Evolutionary conservation across 2,113 vertebrate genomes (phyloP).

Genomic region (Myodes glareolus): DNA sequence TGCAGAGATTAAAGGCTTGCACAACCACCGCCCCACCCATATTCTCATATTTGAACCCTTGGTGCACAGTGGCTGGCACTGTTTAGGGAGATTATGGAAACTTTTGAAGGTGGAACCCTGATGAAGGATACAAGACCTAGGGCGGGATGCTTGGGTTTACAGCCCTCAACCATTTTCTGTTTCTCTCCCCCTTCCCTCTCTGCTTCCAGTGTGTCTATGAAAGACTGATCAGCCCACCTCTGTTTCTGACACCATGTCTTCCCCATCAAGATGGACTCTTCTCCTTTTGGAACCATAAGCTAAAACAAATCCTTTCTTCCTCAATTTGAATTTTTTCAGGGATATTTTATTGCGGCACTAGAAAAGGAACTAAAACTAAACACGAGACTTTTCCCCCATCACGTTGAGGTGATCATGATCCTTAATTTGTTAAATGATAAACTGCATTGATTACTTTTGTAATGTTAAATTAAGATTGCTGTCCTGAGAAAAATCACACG

Average conservation of each 20-base stretch:
- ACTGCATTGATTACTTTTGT: neutral
- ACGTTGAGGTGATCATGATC: neutral
- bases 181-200: accelerated
- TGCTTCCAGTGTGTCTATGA: too few relatives aligned
- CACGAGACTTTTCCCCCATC: neutral
- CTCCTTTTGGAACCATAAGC: neutral
- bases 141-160: neutral
- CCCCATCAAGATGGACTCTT: neutral
- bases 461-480: neutral
- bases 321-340: neutral
- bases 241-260: neutral
- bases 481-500: neutral
- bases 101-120: neutral
- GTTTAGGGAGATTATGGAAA: neutral
- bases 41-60: neutral
- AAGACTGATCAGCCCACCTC: too few relatives aligned
- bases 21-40: too few relatives aligned
- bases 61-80: neutral
- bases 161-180: neutral
- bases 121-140: neutral
- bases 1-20: too few relatives aligned
- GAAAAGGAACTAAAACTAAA: neutral
- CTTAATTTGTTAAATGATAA: neutral
- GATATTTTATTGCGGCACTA: too few relatives aligned
- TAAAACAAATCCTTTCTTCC: neutral